Conservation (phyloP, 1,140 invertebrate species). For the Philotrypesis tridentata region DNA sequence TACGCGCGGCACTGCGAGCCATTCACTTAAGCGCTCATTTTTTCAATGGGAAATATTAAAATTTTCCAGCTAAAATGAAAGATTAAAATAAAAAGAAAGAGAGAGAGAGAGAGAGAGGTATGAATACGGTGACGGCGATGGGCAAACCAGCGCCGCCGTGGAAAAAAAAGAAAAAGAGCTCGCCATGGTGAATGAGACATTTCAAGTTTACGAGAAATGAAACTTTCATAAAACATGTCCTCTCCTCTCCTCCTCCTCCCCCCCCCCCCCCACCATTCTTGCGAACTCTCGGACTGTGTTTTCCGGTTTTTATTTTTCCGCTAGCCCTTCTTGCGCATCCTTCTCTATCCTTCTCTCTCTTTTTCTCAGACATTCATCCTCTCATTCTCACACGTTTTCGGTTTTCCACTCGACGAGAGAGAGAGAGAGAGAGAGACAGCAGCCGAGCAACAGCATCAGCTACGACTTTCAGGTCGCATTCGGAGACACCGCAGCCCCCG, state of each 20-base stretch:
- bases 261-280: not conserved
- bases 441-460: too few species aligned
- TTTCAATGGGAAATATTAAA: constrained; percentile 45
- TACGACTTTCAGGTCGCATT: not conserved
- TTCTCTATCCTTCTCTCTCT: constrained; percentile 21
- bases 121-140: constrained; percentile 47
- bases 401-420: constrained; percentile 44
- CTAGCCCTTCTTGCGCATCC: not conserved
- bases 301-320: not conserved
- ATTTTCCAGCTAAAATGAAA: constrained; percentile 41
- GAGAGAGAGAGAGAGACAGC: too few species aligned
- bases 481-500: not conserved
- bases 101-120: not conserved
- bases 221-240: constrained; percentile 50
- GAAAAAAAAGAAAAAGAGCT: not conserved
- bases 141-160: not conserved
- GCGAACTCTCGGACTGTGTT: not conserved
- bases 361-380: constrained; percentile 19
- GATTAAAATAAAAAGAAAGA: constrained; percentile 41
- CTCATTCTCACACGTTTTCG: constrained; percentile 19
- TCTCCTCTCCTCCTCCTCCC: not conserved
- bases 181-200: constrained; percentile 41
- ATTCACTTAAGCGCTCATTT: constrained; percentile 12
- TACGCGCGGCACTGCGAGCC: not conserved
- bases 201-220: constrained; percentile 49